Percentiles rank a stretch among this genome's conserved stretches.
Evolutionary conservation across 2,797 vertebrate species (phyloP).

Genomic region (Chloroceryle inda): DNA sequence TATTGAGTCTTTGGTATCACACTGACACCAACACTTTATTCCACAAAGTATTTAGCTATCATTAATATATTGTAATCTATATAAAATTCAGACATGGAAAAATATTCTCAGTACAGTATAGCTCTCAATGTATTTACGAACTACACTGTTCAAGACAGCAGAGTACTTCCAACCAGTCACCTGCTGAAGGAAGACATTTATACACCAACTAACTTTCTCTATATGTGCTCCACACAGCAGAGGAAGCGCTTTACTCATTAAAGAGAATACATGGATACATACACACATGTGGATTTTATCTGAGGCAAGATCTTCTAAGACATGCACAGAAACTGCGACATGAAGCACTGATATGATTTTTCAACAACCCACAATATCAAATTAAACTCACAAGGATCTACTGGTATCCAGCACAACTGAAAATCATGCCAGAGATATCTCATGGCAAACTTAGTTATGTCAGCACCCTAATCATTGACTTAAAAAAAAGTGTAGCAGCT

Average conservation of each 20-base stretch:
- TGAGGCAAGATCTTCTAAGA: not conserved
- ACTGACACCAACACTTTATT: not conserved
- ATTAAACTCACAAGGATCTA: not conserved
- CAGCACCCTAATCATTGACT: not conserved
- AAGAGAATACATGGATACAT: not conserved
- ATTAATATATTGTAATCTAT: not conserved
- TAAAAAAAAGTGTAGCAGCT: not conserved
- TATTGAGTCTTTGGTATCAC: not conserved
- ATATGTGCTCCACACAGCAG: not conserved
- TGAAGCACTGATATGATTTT: not conserved
- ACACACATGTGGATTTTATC: not conserved
- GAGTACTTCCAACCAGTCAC: not conserved
- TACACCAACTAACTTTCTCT: not conserved
- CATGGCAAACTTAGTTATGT: not conserved
- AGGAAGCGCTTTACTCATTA: not conserved
- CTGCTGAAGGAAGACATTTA: not conserved
- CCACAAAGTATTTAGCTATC: not conserved
- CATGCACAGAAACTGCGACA: not conserved
- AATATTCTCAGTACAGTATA: not conserved
- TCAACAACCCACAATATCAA: not conserved
- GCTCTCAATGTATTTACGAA: not conserved
- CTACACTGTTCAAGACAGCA: not conserved
- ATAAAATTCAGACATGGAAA: not conserved
- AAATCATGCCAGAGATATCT: not conserved
- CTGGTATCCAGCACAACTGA: not conserved